Conservation (phyloP, 2,113 vertebrate genomes). For the Leiothrix lutea region DNA sequence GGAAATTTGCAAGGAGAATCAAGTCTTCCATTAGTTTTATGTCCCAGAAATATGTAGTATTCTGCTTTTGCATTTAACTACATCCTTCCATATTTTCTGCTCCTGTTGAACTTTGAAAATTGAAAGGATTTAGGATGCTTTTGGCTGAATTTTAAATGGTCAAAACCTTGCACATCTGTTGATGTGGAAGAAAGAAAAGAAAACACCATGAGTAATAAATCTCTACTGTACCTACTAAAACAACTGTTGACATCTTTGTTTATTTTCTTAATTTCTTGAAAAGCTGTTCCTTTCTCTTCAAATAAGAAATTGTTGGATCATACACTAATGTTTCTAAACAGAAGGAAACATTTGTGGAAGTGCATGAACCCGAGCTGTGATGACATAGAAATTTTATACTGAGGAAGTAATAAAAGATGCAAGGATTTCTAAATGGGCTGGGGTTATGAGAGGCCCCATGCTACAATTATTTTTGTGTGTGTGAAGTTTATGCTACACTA, state of each 20-base stretch:
- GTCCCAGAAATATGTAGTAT: neutral
- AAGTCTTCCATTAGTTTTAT: neutral
- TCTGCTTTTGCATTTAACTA: neutral
- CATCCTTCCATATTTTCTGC: neutral
- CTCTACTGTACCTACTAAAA: neutral
- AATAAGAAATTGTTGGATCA: neutral
- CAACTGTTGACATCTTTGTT: neutral
- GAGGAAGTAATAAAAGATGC: neutral
- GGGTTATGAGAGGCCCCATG: neutral
- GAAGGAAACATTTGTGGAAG: neutral
- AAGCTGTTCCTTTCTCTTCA: neutral
- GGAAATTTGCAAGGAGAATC: neutral
- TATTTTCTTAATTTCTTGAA: neutral
- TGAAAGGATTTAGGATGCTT: neutral
- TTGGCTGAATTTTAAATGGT: neutral
- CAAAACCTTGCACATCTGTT: neutral
- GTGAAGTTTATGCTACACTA: neutral
- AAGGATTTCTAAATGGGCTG: neutral
- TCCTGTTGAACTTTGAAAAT: neutral
- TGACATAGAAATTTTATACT: neutral
- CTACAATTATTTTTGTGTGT: neutral
- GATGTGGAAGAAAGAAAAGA: neutral
- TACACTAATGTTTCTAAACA: neutral
- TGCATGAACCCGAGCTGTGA: fast-evolving
- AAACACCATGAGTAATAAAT: neutral